Percentiles rank a stretch among this genome's conserved stretches.
Evolutionary conservation across 2,888 invertebrate genomes (phyloP).

Genomic region (Harpalus rubripes): DNA sequence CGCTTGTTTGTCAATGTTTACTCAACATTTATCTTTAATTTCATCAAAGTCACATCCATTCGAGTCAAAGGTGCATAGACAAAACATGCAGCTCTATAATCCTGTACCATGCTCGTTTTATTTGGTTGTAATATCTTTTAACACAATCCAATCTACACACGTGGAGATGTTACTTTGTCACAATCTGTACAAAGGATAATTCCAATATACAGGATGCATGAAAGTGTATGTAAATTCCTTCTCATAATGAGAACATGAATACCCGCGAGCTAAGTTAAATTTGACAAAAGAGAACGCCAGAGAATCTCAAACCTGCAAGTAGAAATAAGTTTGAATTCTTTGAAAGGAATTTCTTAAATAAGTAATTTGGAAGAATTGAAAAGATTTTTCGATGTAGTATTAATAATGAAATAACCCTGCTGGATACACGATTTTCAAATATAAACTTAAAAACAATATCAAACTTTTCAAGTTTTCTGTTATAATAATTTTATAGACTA

Average conservation of each 20-base stretch:
- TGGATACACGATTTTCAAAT: not conserved
- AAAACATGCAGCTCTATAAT: not conserved
- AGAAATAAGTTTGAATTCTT: not conserved
- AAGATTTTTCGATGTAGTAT: not conserved
- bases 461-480: too few relatives aligned
- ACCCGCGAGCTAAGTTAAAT: not conserved
- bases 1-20: not conserved
- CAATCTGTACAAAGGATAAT: constrained; percentile 26
- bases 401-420: not conserved
- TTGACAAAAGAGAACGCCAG: constrained; percentile 3
- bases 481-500: too few relatives aligned
- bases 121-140: not conserved
- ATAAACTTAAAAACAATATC: too few relatives aligned
- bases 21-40: not conserved
- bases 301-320: not conserved
- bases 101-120: not conserved
- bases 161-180: constrained; percentile 23
- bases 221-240: constrained; percentile 26
- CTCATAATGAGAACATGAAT: constrained; percentile 7
- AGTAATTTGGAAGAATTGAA: not conserved
- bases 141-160: constrained; percentile 20
- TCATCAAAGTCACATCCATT: not conserved
- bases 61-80: not conserved
- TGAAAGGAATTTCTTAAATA: not conserved
- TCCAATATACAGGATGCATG: constrained; percentile 31